These are phyloP conservation scores for Sylvietta virens DNA, from an alignment of 2,113 vertebrate species.

Conservation along the genomic window DNA sequence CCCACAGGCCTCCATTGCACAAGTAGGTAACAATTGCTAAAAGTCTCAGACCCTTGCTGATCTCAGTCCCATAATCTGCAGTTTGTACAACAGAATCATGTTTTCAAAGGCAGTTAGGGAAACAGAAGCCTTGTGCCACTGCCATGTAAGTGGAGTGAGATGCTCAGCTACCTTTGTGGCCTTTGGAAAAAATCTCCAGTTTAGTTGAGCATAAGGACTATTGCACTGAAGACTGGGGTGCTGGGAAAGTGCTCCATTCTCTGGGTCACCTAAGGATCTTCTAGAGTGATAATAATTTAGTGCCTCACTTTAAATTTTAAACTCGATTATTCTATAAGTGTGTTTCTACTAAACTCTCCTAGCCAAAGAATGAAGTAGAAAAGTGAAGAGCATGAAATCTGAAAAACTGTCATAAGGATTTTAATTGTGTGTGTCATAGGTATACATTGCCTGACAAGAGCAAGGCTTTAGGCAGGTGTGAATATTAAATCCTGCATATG, in stretches of 20 bases:
- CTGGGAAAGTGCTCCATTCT: neutral
- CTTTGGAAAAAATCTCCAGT: neutral
- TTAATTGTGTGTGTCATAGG: neutral
- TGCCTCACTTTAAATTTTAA: neutral
- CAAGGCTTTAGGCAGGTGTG: neutral
- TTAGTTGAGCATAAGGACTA: neutral
- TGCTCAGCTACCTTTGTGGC: neutral
- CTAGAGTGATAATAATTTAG: neutral
- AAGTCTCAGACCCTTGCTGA: neutral
- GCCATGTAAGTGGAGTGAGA: neutral
- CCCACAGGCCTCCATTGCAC: slow-evolving; percentile 65
- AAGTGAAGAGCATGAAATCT: neutral
- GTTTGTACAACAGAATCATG: neutral
- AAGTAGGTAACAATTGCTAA: slow-evolving; percentile 6
- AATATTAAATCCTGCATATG: neutral
- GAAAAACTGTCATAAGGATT: neutral
- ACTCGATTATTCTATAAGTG: neutral
- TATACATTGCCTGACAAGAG: neutral
- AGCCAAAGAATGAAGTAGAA: neutral
- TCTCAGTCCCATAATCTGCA: neutral
- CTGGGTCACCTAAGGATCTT: neutral
- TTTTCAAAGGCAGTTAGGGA: neutral
- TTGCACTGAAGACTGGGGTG: neutral
- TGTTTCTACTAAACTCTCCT: neutral
- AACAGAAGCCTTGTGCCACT: neutral